Base-by-base conservation (phyloP, 2,113 vertebrate species). In the Hassar affinis region DNA sequence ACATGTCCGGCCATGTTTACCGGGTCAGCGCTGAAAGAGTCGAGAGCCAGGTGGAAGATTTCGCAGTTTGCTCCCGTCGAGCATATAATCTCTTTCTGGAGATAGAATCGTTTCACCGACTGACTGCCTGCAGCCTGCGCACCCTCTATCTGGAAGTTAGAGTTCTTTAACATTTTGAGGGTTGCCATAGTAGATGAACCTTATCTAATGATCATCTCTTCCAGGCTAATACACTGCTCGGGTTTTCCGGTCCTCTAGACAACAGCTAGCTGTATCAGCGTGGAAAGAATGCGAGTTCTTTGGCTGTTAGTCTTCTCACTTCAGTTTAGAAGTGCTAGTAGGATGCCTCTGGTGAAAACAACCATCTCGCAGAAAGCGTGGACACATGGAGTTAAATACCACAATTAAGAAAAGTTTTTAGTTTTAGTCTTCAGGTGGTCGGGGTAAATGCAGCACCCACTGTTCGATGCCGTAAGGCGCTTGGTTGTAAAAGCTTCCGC, bases 1-100 rank as follows among this genome's bases (percentile, higher is more conserved):
- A 87, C 87, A 64, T 90, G 89, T 87, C 89, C 83, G 52, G 33
- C 74, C 10, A 35, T 49, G 49, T 86, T 88, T 88, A 84, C 85
- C 47, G n/a, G 84, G 76, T 84, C 82, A 80, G 82, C 54, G 27
- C 45, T 52, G 6, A n/a, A 33, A 45, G 27, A 82, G 72, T 76
- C 59, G n/a, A 51, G 47, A 18, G 56, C 30, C 61, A 71, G 75
- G 38, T 88, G 82, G 42, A 69, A 79, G 82, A 38, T 86, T 84
- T 82, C 61, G 30, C 42, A 33, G 85, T 88, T 88, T 88, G 79
- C 47, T 75, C 56, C 38, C 52, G 14, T 78, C 86, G 85, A 87
- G 85, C 81, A 83, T 71, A 20, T 25, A 49, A 80, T 30, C 51
- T 57, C 30, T 68, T 17, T 45, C 14, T 66, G 49, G 54, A 33